Evolutionary conservation across 2,113 vertebrate genomes (phyloP), one percentile per base, ranked within the genome.

Genomic region (Scophthalmus maximus): DNA sequence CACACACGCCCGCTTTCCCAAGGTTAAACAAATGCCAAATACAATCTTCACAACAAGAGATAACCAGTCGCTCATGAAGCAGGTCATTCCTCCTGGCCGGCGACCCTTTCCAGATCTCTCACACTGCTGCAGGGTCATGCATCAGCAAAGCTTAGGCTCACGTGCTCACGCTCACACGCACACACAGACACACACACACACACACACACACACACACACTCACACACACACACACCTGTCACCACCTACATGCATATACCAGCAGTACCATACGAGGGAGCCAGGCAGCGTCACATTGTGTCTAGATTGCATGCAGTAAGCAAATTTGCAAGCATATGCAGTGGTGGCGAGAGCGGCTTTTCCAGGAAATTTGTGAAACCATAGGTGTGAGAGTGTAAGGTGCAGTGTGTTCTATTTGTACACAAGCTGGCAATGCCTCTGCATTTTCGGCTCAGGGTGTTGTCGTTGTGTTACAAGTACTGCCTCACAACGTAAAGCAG

Each of bases 21-120:
- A 92, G 89, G 91, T 91, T 89, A 91, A 88, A 91, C 87, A 90
- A 89, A 91, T 69, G 82, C 61, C 79, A 87, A 87, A 81, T 82
- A 73, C 30, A 34, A 80, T 87, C 81, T 86, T 69, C 56, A 66
- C 81, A 79, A 68, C 57, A 73, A 83, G 64, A 87, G 85, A 86
- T 87, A 88, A 88, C 71, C 82, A 78, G 83, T 81, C 68, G 51
- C 79, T 84, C 77, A 80, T 66, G 76, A 87, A 87, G 79, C 85
- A 74, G 82, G 84, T 83, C 76, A 29, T 79, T 84, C 80, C 84
- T 85, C 18, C 5, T 8, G 69, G 78, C 78, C 34, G 17, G 29
- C 25, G 68, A 79, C 80, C 76, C 82, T 81, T 77, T 78, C 72
- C 62, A 40, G 51, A 47, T 70, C 68, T 82, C 64, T 80, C 66